Base-by-base conservation (phyloP, 1,140 invertebrate genomes). In the Physella acuta region DNA sequence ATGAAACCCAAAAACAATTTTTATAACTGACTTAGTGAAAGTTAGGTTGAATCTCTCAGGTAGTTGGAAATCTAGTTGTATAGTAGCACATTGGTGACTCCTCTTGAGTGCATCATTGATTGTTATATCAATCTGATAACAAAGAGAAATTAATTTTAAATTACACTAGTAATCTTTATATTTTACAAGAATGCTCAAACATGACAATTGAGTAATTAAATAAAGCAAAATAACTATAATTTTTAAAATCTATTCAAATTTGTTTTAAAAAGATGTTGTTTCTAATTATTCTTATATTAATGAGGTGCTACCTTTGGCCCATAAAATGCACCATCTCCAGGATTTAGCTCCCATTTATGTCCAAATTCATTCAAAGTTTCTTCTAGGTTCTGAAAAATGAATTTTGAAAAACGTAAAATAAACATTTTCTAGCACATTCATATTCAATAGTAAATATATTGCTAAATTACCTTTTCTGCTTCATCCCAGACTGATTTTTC, bases 51-150 rank as follows among this genome's bases (percentile, higher is more conserved):
- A 98, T 76, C 94, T 86, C 75, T 92, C 91, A 0, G 97, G 97
- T 65, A 99, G 86, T 81, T 99, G 97, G 86, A 99, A 99, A 86
- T 99, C 97, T 26, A 99, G 85, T 82, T 99, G 97, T 81, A 99
- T 98, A 8, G 97, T 99, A 49, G 95, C 97, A 83, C 95, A 98
- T 80, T 99, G 97, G 87, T 94, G 92, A 0, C 90, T 86, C 49
- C 97, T 87, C 74, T 90, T 90, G 53, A 99, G 84, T 0, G 97
- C 97, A 87, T 99, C 98, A 83, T 89, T 90, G 73, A 99, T 94
- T 0, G 94, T 97, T 79, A 99, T 98, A 86, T 99, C 97, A 80
- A 99, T 99, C 88, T 88, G 68, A 8, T 8, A 64, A 51, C 1
- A 11, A 44, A 39, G 33, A 49, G 52, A 44, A 61, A 24, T n/a